Conservation (phyloP, 2,797 vertebrate species). For the Monodelphis domestica region DNA sequence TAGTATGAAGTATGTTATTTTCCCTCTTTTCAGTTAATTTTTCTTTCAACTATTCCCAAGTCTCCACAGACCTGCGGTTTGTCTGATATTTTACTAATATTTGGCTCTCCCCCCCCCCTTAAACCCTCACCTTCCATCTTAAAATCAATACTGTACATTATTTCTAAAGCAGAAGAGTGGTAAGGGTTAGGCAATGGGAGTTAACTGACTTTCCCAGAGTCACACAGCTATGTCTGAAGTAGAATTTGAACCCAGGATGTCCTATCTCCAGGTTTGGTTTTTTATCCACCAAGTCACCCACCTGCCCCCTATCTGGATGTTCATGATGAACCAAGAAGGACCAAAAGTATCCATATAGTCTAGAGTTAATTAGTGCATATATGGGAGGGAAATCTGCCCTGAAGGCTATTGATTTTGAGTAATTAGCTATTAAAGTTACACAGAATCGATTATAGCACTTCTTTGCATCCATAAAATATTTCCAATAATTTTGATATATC, state of each 20-base stretch:
- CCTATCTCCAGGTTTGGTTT: no score
- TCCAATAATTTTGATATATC: not conserved
- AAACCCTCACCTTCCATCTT: no score
- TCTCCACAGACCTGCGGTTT: conserved; percentile 7
- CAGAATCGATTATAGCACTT: conserved; percentile 23
- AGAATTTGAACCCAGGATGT: no score
- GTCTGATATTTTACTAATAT: conserved; percentile 18
- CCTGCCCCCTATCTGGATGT: not conserved
- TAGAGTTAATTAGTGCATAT: conserved; percentile 55
- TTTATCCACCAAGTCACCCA: no score
- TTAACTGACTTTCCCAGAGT: no score
- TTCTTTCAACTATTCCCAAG: conserved; percentile 18
- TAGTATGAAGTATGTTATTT: conserved; percentile 24
- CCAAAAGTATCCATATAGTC: conserved; percentile 45
- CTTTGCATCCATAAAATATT: conserved; percentile 5
- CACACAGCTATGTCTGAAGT: no score
- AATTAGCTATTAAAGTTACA: conserved; percentile 43
- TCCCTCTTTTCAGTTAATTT: conserved; percentile 31
- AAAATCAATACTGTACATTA: no score
- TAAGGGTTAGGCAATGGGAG: no score
- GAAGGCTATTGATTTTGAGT: conserved; percentile 46
- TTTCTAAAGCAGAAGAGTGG: no score
- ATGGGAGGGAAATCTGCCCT: conserved; percentile 33
- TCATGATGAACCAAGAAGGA: not conserved
- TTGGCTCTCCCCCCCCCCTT: no score